Evolutionary conservation across 2,888 invertebrate genomes (phyloP), one percentile per base, ranked within the genome.

Genomic region (Drosophila koepferae): DNA sequence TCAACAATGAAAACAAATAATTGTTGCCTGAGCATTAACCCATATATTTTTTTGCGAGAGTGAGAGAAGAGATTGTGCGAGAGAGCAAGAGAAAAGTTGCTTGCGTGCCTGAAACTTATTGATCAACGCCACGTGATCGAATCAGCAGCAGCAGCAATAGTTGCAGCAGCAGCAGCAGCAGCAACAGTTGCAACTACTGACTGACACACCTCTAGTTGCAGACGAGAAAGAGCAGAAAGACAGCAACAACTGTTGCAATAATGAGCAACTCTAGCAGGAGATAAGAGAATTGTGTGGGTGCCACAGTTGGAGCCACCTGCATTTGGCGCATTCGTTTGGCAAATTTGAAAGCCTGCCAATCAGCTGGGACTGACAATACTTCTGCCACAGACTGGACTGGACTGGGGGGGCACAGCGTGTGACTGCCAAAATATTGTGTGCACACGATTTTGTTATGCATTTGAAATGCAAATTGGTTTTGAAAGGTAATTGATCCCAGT

Each of bases 41-140:
- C 91, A 91, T 83, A 85, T 28, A 28, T 77, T 73, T 70, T 63
- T 72, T 65, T 46, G 69, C 61, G 23, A 43, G 18, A 20, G 53
- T 7, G 63, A 55, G 49, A 43, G 49, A 40, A 46, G 28, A 18
- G 12, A 18, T 61, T 51, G 48, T 34, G 31, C 40, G 28, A 23
- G 16, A 51, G 20, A 23, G n/a, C 10, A 10, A 31, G 43, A 46
- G 28, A 55, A 67, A 76, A 77, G 74, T 75, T 75, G 75, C 67
- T 90, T 90, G 90, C 91, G 89, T 90, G 91, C 86, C 86, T 81
- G 77, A 68, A 89, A 86, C 91, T 81, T 87, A 91, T 91, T 91
- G 90, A 91, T 91, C 84, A 84, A 61, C 66, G 86, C 90, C 82
- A 90, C 86, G 87, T 90, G 91, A 89, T 83, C 73, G 76, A 69